Conservation (phyloP, 2,113 vertebrate species). For the Onychorhynchus coronatus region DNA sequence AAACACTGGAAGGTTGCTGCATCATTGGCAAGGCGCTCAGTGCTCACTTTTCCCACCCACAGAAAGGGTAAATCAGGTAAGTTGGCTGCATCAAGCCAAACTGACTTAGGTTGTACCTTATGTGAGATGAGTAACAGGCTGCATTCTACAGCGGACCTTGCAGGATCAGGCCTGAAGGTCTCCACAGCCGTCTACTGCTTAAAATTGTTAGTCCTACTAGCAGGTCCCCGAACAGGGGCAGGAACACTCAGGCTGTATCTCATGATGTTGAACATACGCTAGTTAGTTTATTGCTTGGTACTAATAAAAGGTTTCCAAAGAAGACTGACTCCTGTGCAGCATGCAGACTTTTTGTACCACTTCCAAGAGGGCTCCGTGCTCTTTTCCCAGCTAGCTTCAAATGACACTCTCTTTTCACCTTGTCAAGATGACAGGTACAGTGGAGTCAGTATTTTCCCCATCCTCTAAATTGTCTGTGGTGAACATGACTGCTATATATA, state of each 20-base stretch:
- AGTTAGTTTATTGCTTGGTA: conserved; percentile 31
- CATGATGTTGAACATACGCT: conserved; percentile 37
- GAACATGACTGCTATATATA: conserved; percentile 20
- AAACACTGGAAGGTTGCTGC: neutral
- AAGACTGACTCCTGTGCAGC: conserved; percentile 43
- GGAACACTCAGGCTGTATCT: neutral
- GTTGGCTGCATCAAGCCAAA: neutral
- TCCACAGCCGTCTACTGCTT: neutral
- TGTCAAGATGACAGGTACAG: neutral
- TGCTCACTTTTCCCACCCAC: neutral
- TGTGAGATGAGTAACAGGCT: neutral
- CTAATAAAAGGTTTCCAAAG: conserved; percentile 55
- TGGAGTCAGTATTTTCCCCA: neutral
- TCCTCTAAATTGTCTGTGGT: neutral
- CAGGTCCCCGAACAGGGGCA: neutral
- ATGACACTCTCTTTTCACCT: conserved; percentile 23
- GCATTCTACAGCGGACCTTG: neutral
- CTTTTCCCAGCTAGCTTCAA: neutral
- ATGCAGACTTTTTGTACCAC: neutral
- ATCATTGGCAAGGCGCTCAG: neutral
- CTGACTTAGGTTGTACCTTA: neutral
- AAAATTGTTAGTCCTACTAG: neutral
- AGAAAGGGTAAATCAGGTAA: neutral
- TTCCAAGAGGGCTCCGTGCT: neutral
- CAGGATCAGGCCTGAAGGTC: neutral